Evolutionary conservation across 2,113 vertebrate genomes (phyloP).

Genomic region (Dasyprocta punctata): DNA sequence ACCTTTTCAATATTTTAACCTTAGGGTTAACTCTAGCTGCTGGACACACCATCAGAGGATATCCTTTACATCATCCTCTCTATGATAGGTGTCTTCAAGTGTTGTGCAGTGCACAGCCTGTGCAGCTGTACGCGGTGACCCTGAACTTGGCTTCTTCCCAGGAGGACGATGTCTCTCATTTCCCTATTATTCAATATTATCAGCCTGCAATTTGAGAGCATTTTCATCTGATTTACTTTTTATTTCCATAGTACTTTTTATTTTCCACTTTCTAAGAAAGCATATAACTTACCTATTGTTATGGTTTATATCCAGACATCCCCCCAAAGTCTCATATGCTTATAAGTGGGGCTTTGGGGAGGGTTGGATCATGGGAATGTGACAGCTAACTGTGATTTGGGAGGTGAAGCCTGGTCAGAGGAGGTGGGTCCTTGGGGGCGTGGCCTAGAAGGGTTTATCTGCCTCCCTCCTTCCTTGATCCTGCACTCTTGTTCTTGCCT

Average conservation of each 20-base stretch:
- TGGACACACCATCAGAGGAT: not conserved
- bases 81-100: not conserved
- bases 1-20: not conserved
- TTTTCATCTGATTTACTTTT: not conserved
- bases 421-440: not conserved
- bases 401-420: not conserved
- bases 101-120: not conserved
- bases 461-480: not conserved
- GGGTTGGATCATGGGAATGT: not conserved
- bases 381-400: not conserved
- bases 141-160: not conserved
- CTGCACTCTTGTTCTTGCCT: not conserved
- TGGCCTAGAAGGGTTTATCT: not conserved
- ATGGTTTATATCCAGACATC: not conserved
- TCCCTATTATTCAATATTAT: not conserved
- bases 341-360: not conserved
- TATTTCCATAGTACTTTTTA: constrained; percentile 2
- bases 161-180: not conserved
- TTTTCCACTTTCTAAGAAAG: not conserved
- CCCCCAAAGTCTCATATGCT: not conserved
- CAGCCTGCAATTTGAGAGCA: not conserved
- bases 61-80: not conserved
- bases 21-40: not conserved
- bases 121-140: not conserved
- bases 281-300: not conserved